Base-by-base conservation (phyloP, 2,113 vertebrate species). In the Catagonus wagneri region DNA sequence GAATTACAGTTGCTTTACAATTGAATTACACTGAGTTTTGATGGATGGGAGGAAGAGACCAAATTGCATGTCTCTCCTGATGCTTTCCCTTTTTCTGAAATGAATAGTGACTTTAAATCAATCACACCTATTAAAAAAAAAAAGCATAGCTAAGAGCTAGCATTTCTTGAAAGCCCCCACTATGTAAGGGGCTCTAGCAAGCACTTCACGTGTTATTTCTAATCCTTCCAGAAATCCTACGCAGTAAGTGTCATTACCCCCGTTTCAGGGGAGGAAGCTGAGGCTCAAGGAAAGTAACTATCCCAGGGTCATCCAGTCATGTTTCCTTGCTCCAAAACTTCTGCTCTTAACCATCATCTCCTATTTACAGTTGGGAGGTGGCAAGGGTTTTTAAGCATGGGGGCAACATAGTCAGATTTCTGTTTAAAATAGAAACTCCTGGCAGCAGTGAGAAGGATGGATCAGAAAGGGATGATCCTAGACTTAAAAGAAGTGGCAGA, bases 31-130 rank as follows among this genome's bases (percentile, higher is more conserved):
- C 12, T 86, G 91, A 76, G 63, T 91, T 96, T 85, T 89, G 56
- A 95, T 95, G 92, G 71, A n/a, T 78, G 78, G 32, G 29, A 94
- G 23, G 83, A 92, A 91, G 34, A 95, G 36, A 52, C n/a, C 52
- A 89, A 89, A 97, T 97, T 36, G 71, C n/a, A 96, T 34, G 58
- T 93, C 95, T 97, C 89, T 96, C 71, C 54, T 87, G 84, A 75
- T 93, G 63, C 20, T 71, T 95, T 86, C 52, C 7, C 8, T 83
- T 94, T 83, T 94, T 90, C 91, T 93, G 44, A 95, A 98, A 96
- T 36, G 78, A 96, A 96, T 72, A 79, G 75, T 93, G 89, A 92
- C 86, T 96, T 96, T 75, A 94, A 95, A 91, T 89, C 85, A 83
- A 87, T 94, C 32, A 39, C 20, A 74, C 27, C 11, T 79, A 60